Evolutionary conservation across 2,888 invertebrate genomes (phyloP).

Genomic region (Byasa hedistus): DNA sequence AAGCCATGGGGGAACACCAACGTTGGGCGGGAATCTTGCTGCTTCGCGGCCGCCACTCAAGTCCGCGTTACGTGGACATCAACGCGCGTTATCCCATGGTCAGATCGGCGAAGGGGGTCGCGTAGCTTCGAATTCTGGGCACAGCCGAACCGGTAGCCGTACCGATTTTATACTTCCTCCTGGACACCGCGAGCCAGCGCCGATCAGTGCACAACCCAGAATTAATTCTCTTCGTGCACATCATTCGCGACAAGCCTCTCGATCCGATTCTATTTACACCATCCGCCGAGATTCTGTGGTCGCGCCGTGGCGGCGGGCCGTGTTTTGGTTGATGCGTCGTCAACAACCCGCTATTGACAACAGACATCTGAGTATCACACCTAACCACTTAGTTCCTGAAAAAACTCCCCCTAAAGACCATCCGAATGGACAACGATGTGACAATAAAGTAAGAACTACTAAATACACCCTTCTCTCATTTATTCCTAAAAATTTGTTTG

Average conservation of each 20-base stretch:
- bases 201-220: conserved; percentile 66
- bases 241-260: conserved; percentile 92
- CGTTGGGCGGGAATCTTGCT: conserved; percentile 64
- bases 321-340: conserved; percentile 81
- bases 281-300: conserved; percentile 86
- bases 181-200: conserved; percentile 85
- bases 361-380: conserved; percentile 86
- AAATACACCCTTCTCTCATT: conserved; percentile 97
- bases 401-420: conserved; percentile 89
- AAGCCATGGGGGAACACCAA: conserved; percentile 88
- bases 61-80: conserved; percentile 86
- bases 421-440: conserved; percentile 89
- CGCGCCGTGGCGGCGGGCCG: conserved; percentile 85
- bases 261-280: conserved; percentile 94
- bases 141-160: conserved; percentile 90
- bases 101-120: conserved; percentile 84
- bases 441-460: conserved; percentile 94
- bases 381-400: conserved; percentile 91
- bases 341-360: conserved; percentile 84
- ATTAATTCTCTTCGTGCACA: conserved; percentile 76
- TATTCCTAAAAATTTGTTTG: conserved; percentile 96
- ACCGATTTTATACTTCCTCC: conserved; percentile 94
- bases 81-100: conserved; percentile 92
- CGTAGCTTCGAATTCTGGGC: conserved; percentile 78
- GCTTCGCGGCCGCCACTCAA: conserved; percentile 86